Percentiles rank a stretch among this genome's conserved stretches.
These are phyloP conservation scores for Nipponia nippon DNA, from an alignment of 2,113 vertebrate species.

Conservation along the genomic window DNA sequence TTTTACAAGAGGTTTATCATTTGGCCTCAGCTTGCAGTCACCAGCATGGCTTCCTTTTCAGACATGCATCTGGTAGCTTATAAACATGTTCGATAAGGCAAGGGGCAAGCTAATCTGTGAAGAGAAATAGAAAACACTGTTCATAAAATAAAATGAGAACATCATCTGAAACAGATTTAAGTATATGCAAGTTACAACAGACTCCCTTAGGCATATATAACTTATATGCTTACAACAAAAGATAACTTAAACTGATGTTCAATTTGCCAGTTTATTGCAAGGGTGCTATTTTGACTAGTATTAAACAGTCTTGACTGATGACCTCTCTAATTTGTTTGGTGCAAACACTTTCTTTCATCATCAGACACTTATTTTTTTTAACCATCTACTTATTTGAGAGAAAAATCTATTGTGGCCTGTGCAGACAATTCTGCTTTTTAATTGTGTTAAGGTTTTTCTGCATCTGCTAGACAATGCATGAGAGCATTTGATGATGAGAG, in stretches of 20 bases:
- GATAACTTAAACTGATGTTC: constrained; percentile 54
- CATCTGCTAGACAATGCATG: background rate
- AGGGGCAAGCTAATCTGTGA: background rate
- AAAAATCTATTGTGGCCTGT: constrained; percentile 55
- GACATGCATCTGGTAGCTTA: background rate
- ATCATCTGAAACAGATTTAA: background rate
- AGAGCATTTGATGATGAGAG: constrained; percentile 51
- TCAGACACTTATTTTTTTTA: constrained; percentile 32
- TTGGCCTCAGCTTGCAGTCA: background rate
- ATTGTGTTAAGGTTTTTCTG: constrained; percentile 37
- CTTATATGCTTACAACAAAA: background rate
- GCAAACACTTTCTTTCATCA: constrained; percentile 69
- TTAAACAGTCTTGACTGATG: constrained; percentile 73
- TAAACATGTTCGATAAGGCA: background rate
- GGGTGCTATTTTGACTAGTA: constrained; percentile 53
- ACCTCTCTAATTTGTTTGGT: constrained; percentile 66
- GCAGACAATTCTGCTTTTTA: constrained; percentile 60
- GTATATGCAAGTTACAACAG: background rate
- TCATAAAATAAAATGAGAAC: background rate
- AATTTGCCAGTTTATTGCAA: constrained; percentile 44
- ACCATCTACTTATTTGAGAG: constrained; percentile 48
- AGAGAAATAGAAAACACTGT: background rate
- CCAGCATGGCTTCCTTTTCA: background rate
- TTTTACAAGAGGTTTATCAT: background rate
- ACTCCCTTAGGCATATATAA: constrained; percentile 22